A percentile compares a stretch with the other conserved stretches of the same genome.
Evolutionary conservation across 2,113 vertebrate genomes (phyloP).

Genomic region (Ascaphus truei): DNA sequence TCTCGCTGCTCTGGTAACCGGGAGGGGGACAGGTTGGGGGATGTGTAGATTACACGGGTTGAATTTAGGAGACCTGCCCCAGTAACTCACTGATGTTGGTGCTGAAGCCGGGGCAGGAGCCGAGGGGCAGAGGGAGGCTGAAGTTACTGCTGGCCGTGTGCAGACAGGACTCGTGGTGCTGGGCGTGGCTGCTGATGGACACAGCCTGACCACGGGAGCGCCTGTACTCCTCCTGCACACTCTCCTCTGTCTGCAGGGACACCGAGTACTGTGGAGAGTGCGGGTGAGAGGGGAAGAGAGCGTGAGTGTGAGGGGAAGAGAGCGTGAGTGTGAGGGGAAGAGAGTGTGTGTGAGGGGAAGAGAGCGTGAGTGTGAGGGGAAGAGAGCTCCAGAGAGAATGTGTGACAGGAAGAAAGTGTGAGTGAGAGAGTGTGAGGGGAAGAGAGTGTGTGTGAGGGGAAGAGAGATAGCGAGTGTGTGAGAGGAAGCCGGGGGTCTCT

Average conservation of each 20-base stretch:
- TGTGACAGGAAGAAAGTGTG: too few species aligned
- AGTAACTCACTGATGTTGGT: conserved; percentile 81
- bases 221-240: conserved; percentile 83
- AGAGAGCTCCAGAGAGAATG: too few species aligned
- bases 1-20: too few species aligned
- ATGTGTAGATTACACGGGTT: too few species aligned
- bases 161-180: conserved; percentile 93
- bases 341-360: too few species aligned
- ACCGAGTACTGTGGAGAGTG: conserved; percentile 85
- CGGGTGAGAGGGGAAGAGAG: not conserved
- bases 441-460: too few species aligned
- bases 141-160: conserved; percentile 91
- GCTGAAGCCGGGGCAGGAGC: conserved; percentile 89
- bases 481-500: too few species aligned
- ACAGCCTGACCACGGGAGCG: conserved; percentile 68
- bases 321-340: too few species aligned
- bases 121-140: conserved; percentile 89
- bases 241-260: conserved; percentile 91
- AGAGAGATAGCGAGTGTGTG: too few species aligned
- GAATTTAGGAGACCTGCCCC: too few species aligned
- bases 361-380: too few species aligned
- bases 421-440: too few species aligned
- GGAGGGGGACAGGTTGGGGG: not conserved
- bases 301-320: not conserved
- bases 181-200: conserved; percentile 80